A percentile compares a stretch with the other conserved stretches of the same genome.
These are phyloP conservation scores for Plectus sambesii DNA, from an alignment of 1,140 invertebrate genomes.

Conservation along the genomic window DNA sequence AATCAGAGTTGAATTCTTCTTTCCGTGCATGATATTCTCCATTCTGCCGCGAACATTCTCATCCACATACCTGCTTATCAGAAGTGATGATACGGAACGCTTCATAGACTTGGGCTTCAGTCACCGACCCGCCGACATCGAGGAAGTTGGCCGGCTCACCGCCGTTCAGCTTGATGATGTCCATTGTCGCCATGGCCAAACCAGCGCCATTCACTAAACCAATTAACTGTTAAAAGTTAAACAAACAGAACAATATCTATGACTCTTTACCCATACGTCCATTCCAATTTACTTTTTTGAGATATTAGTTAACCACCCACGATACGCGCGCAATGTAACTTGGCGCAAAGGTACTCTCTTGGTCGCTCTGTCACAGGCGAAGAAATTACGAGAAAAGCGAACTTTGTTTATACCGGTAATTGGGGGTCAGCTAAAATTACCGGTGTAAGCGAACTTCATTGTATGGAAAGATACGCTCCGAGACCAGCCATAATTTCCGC, in stretches of 20 bases:
- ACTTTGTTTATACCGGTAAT: no score
- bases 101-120: conserved; percentile 61
- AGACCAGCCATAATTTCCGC: no score
- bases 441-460: no score
- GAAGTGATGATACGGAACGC: conserved; percentile 54
- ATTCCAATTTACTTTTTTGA: no score
- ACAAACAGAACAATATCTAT: neutral
- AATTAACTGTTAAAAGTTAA: neutral
- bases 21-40: neutral
- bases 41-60: neutral
- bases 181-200: conserved; percentile 55
- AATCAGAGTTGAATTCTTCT: neutral
- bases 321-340: neutral
- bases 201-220: conserved; percentile 53
- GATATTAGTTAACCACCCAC: no score
- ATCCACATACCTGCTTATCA: conserved; percentile 20
- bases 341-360: neutral
- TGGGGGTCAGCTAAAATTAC: no score
- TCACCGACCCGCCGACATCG: conserved; percentile 53
- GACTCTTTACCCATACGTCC: neutral
- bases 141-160: conserved; percentile 54
- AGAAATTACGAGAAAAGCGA: no score
- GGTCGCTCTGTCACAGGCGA: no score
- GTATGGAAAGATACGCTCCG: no score
- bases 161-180: conserved; percentile 51